A percentile compares a stretch with the other conserved stretches of the same genome.
These are phyloP conservation scores for Orbicella faveolata DNA, from an alignment of 64 coral and sea anemone species.

Conservation along the genomic window DNA sequence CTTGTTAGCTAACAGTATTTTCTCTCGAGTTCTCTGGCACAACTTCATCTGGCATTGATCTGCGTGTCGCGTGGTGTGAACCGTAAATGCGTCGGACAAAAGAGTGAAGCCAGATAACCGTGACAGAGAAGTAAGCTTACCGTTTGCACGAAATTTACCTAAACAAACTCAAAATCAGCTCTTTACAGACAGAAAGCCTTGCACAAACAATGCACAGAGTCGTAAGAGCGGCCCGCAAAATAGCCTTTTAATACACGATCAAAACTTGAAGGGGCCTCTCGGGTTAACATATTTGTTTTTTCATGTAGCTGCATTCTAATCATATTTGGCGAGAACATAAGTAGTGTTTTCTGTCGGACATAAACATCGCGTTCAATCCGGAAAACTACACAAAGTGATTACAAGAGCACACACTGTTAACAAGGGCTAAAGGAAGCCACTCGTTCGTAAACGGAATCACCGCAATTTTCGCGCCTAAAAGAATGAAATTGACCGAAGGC, in stretches of 20 bases:
- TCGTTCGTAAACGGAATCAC: not conserved
- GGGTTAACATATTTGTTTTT: conserved; percentile 54
- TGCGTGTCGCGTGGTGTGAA: conserved; percentile 24
- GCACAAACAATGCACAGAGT: not conserved
- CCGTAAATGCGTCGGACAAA: not conserved
- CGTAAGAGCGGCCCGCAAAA: not conserved
- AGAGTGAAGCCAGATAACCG: conserved; percentile 8
- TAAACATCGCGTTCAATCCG: conserved; percentile 17
- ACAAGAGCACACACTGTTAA: not conserved
- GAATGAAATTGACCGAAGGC: not conserved
- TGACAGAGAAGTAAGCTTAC: conserved; percentile 9
- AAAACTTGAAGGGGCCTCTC: not conserved
- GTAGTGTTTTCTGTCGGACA: conserved; percentile 24
- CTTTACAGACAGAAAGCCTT: not conserved
- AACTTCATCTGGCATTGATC: not conserved
- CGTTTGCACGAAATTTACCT: conserved; percentile 29
- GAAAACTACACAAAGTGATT: not conserved
- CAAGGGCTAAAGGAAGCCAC: not conserved
- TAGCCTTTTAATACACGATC: not conserved
- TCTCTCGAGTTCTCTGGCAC: not conserved
- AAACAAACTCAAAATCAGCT: conserved; percentile 23
- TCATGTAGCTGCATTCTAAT: conserved; percentile 49
- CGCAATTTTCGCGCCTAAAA: conserved; percentile 19
- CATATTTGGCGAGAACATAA: conserved; percentile 39
- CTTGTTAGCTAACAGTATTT: not conserved